These are phyloP conservation scores for Noctuana brunneofusca DNA, from an alignment of 2,888 invertebrate genomes.

Conservation along the genomic window DNA sequence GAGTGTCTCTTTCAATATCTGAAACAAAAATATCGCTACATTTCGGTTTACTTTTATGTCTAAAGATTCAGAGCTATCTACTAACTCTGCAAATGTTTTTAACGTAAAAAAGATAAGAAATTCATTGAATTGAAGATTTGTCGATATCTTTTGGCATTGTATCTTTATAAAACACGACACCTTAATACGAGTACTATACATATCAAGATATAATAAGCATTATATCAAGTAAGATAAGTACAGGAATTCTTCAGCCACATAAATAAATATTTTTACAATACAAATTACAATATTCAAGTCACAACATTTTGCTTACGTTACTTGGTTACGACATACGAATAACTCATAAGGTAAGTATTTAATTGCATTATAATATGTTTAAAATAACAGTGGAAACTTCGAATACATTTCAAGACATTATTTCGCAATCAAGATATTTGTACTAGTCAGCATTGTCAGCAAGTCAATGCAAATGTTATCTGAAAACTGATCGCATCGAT, in stretches of 20 bases:
- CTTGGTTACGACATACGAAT: background rate
- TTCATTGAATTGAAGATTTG: slow-evolving; percentile 15
- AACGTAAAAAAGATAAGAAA: slow-evolving; percentile 25
- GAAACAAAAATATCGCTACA: background rate
- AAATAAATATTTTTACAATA: background rate
- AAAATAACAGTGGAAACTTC: background rate
- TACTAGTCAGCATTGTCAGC: no score
- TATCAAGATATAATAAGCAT: background rate
- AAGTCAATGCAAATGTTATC: background rate
- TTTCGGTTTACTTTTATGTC: background rate
- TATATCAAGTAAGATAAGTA: background rate
- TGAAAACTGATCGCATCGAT: slow-evolving; percentile 6
- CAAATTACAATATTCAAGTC: background rate
- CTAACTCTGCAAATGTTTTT: slow-evolving; percentile 12
- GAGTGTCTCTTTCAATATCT: no score
- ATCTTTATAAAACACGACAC: background rate
- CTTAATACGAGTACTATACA: background rate
- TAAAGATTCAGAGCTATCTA: slow-evolving; percentile 3
- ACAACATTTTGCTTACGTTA: background rate
- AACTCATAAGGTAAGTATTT: background rate
- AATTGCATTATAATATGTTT: background rate
- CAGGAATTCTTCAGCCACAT: no score
- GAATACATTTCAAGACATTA: background rate
- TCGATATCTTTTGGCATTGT: slow-evolving; percentile 5
- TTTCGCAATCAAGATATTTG: background rate